Evolutionary conservation across 2,113 vertebrate genomes (phyloP).

Genomic region (Entosphenus tridentatus): DNA sequence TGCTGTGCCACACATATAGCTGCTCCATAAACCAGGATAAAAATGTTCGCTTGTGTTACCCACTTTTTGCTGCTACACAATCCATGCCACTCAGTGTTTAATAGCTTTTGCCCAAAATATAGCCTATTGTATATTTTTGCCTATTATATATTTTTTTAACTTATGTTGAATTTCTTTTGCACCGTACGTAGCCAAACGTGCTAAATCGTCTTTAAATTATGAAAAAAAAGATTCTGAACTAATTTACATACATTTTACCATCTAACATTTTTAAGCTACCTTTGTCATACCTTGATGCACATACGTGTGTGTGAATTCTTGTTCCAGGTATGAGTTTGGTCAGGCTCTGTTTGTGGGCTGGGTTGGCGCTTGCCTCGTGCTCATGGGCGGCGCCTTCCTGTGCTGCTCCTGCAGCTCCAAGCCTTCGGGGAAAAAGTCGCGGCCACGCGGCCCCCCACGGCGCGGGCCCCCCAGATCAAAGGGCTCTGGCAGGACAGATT

Average conservation of each 20-base stretch:
- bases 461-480: no score
- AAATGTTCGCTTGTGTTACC: neutral
- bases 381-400: constrained; percentile 45
- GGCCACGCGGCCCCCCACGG: no score
- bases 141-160: neutral
- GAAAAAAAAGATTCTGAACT: neutral
- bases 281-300: neutral
- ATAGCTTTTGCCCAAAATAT: neutral
- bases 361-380: constrained; percentile 37
- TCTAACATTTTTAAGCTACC: no score
- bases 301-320: neutral
- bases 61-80: neutral
- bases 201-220: neutral
- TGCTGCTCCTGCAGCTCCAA: constrained; percentile 24
- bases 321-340: constrained; percentile 48
- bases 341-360: constrained; percentile 56
- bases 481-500: no score
- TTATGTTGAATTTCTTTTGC: neutral
- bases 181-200: neutral
- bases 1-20: neutral
- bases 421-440: neutral
- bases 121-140: neutral
- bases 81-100: neutral
- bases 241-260: neutral
- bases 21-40: no score